Evolutionary conservation across 2,113 vertebrate genomes (phyloP), one percentile per base, ranked within the genome.

Genomic region (Pseudopipra pipra): DNA sequence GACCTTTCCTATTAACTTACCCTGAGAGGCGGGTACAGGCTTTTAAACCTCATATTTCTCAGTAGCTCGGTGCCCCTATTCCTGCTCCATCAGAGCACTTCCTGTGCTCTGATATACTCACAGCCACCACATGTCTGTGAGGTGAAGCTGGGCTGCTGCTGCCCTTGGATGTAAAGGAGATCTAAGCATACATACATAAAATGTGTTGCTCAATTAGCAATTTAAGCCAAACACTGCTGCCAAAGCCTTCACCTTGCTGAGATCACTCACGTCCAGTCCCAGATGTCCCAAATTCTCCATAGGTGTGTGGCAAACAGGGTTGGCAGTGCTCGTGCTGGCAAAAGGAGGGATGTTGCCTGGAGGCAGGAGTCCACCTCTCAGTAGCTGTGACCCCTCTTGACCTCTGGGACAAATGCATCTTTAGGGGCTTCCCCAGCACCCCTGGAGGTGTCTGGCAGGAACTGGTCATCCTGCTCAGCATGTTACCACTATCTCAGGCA

Each of bases 1-100:
- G 77, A 92, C 44, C 62, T 90, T 96, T 93, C 51, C 77, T 89
- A 72, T 90, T 93, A 92, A 54, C 37, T 67, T 54, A 35, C 54
- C 41, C 70, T 73, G 41, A 58, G 55, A 92, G 86, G 72, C 0
- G 0, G 83, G 86, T 68, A 72, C 12, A 35, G 27, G 30, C 37
- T 93, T 87, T 84, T 46, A 88, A 90, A 92, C 14, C 20, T 22
- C 35, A 3, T 79, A 67, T 74, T 95, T 89, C 51, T 63, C 9
- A 75, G 86, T 15, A 67, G 52, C 43, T 92, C 0, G 0, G 49
- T 92, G 83, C 31, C 91, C 89, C 44, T 79, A 1, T 47, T 89
- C 54, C 76, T 85, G 61, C 49, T 81, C 49, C n/a, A 62, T 41
- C 72, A 74, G 72, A 84, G 35, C n/a, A 23, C 27, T 65, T 77